Base-by-base conservation (phyloP, 2,113 vertebrate species). In the Pithys albifrons region DNA sequence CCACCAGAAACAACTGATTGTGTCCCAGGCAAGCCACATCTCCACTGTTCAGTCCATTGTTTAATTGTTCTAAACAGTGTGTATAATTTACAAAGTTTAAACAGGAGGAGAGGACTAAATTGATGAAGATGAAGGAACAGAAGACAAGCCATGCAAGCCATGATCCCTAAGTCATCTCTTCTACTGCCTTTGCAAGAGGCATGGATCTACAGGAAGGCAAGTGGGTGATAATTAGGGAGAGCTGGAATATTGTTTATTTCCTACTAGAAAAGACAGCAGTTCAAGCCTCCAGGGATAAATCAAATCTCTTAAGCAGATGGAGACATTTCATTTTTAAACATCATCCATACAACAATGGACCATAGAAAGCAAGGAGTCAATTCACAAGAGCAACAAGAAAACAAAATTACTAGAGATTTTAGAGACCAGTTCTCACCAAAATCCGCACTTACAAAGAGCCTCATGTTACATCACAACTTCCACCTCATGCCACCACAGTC, bases 361-460 rank as follows among this genome's bases (percentile, higher is more conserved):
- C 83, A 89, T 65, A 78, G 76, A 92, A 94, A 93, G 57, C 85
- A 93, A 93, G 45, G 37, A 93, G 72, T 22, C 65, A 92, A 90
- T 79, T 95, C 94, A 81, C 70, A 95, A 92, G 17, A 93, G 69
- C 57, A 93, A 95, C 64, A 94, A 93, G 85, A 89, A 95, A 94
- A 91, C 61, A 96, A 69, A 95, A 93, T 84, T 80, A 94, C 57
- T 74, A 80, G 71, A 83, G 35, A 92, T 93, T 93, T 90, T 39
- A 74, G 71, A 88, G 69, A 76, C 0, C 3, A 90, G 69, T 57
- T 92, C 90, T 94, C 83, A 84, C 85, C 61, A 75, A 96, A 96
- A 92, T 87, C 49, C 65, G 35, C 65, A 48, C 83, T 93, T 86
- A 82, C 61, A 69, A 89, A 91, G 79, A 92, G 31, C 76, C 52